These are phyloP conservation scores for Apis mellifera DNA, from an alignment of 1,140 invertebrate genomes.

Conservation along the genomic window DNA sequence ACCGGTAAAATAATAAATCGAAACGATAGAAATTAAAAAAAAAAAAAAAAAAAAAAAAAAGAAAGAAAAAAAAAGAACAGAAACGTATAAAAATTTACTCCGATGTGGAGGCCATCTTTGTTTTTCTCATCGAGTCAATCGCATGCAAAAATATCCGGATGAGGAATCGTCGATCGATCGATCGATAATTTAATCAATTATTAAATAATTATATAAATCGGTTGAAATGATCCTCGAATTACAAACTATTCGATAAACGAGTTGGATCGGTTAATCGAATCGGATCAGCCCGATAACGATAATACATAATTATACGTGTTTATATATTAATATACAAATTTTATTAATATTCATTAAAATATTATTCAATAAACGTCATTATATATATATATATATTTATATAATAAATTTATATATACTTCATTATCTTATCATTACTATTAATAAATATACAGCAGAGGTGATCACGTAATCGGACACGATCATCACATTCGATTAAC, in stretches of 20 bases:
- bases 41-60: neutral
- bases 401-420: constrained; percentile 61
- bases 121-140: constrained; percentile 3
- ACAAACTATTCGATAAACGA: neutral
- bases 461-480: constrained; percentile 33
- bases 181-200: neutral
- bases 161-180: constrained; percentile 5
- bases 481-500: constrained; percentile 52
- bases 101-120: constrained; percentile 4
- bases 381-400: constrained; percentile 51
- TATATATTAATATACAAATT: constrained; percentile 61
- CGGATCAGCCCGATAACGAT: constrained; percentile 28
- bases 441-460: constrained; percentile 62
- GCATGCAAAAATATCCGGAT: neutral
- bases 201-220: constrained; percentile 1
- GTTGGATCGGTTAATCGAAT: constrained; percentile 58
- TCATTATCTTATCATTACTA: constrained; percentile 57
- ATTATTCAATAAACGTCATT: constrained; percentile 59
- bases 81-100: constrained; percentile 22
- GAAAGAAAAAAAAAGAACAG: constrained; percentile 4
- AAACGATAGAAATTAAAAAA: neutral
- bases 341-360: constrained; percentile 54
- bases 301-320: constrained; percentile 48
- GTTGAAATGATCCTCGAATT: neutral
- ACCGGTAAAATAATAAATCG: constrained; percentile 45